Evolutionary conservation across 2,113 vertebrate species (phyloP).

Genomic region (Dissostichus mawsoni): DNA sequence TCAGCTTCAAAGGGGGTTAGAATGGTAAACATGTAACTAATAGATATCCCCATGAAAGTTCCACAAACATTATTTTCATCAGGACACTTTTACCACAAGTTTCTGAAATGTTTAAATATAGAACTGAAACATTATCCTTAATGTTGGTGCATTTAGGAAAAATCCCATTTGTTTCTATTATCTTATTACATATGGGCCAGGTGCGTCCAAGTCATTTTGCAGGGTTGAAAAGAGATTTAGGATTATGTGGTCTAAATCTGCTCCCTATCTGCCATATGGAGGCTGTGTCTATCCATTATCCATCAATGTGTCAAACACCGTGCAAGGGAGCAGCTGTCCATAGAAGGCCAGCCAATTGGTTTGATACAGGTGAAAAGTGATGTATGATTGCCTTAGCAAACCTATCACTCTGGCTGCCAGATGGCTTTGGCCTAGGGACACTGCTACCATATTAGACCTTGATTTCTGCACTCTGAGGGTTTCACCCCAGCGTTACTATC

Average conservation of each 20-base stretch:
- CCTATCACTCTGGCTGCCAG: constrained; percentile 73
- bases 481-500: constrained; percentile 62
- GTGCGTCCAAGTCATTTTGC: constrained; percentile 56
- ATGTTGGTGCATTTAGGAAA: too few relatives aligned
- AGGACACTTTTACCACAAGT: too few relatives aligned
- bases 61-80: too few relatives aligned
- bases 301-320: constrained; percentile 74
- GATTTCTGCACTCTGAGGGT: constrained; percentile 66
- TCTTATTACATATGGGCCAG: too few relatives aligned
- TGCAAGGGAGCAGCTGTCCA: constrained; percentile 78
- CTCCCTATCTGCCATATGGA: constrained; percentile 68
- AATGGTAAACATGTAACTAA: too few relatives aligned
- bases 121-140: too few relatives aligned
- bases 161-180: too few relatives aligned
- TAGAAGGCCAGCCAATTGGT: constrained; percentile 78
- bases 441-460: constrained; percentile 72
- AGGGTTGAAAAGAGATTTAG: constrained; percentile 52
- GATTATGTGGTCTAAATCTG: constrained; percentile 64
- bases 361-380: constrained; percentile 80
- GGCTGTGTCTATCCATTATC: constrained; percentile 73
- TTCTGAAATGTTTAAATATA: too few relatives aligned
- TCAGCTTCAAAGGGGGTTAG: background rate
- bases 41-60: too few relatives aligned
- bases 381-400: constrained; percentile 76
- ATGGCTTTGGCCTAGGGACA: constrained; percentile 75